phyloP scores from a whole-genome alignment of 2,113 vertebrate genomes.

The Galeopterus variegatus region DNA sequence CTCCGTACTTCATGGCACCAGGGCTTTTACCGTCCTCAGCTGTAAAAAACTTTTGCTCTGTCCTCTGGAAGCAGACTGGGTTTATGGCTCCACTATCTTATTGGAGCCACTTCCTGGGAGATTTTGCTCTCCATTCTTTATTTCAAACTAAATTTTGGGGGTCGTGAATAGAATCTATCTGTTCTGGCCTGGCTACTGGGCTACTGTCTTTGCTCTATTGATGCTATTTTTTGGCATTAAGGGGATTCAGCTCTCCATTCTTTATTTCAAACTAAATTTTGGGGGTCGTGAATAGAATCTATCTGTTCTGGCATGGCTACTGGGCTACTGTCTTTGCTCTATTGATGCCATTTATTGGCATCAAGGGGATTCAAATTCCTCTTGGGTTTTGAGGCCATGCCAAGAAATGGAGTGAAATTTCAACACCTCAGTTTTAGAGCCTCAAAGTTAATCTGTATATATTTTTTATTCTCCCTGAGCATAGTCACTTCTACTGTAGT shows the following conservation, averaged over 20 bases:
- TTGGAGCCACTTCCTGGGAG: background rate
- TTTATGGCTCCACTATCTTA: background rate
- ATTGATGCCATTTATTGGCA: too few relatives aligned
- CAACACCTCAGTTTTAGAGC: background rate
- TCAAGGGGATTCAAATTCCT: background rate
- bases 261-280: background rate
- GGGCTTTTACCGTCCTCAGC: background rate
- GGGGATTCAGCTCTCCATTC: too few relatives aligned
- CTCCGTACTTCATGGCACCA: background rate
- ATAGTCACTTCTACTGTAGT: background rate
- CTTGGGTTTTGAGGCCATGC: background rate
- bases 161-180: accelerated
- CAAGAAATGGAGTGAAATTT: background rate
- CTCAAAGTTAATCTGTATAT: background rate
- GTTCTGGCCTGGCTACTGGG: background rate
- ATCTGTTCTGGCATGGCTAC: background rate
- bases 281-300: accelerated
- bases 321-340: background rate
- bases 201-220: background rate
- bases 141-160: background rate
- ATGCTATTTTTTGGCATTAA: too few relatives aligned
- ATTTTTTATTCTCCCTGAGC: background rate
- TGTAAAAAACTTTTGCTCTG: background rate
- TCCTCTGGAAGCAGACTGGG: background rate
- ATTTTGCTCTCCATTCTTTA: background rate